These are phyloP conservation scores for Calameuta filiformis DNA, from an alignment of 2,888 invertebrate species.

Conservation along the genomic window DNA sequence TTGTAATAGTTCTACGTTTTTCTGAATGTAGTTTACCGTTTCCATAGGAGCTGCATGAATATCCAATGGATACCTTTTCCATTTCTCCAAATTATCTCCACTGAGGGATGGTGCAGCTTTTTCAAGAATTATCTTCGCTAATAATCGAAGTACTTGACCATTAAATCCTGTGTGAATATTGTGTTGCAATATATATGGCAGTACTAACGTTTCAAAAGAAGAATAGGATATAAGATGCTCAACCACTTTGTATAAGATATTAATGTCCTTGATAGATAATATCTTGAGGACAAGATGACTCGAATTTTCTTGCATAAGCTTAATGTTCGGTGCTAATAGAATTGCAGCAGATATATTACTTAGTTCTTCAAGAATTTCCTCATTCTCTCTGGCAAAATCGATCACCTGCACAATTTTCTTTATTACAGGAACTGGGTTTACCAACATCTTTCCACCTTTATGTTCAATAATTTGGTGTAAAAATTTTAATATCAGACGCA, in stretches of 20 bases:
- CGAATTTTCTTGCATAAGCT: conserved; percentile 79
- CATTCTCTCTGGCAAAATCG: conserved; percentile 33
- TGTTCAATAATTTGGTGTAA: conserved; percentile 73
- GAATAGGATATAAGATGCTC: conserved; percentile 75
- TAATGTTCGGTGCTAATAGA: conserved; percentile 69
- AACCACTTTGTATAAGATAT: conserved; percentile 74
- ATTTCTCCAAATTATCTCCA: conserved; percentile 72
- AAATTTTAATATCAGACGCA: conserved; percentile 67
- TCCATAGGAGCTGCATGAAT: conserved; percentile 53
- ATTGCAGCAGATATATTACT: conserved; percentile 46
- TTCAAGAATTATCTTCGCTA: conserved; percentile 74
- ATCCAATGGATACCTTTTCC: conserved; percentile 76
- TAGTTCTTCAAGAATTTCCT: conserved; percentile 38
- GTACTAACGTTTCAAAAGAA: conserved; percentile 78
- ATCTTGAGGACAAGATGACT: conserved; percentile 76
- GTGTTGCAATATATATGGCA: conserved; percentile 75
- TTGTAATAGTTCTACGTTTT: conserved; percentile 43
- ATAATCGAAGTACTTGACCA: conserved; percentile 69
- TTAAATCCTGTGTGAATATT: conserved; percentile 70
- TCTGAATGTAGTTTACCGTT: conserved; percentile 36
- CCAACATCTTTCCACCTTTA: conserved; percentile 74
- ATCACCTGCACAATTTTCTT: conserved; percentile 65
- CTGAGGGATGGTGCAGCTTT: conserved; percentile 75
- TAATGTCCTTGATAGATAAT: conserved; percentile 70
- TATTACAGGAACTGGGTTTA: conserved; percentile 72